A percentile compares a stretch with the other conserved stretches of the same genome.
Evolutionary conservation across 2,113 vertebrate genomes (phyloP).

Genomic region (Euleptes europaea): DNA sequence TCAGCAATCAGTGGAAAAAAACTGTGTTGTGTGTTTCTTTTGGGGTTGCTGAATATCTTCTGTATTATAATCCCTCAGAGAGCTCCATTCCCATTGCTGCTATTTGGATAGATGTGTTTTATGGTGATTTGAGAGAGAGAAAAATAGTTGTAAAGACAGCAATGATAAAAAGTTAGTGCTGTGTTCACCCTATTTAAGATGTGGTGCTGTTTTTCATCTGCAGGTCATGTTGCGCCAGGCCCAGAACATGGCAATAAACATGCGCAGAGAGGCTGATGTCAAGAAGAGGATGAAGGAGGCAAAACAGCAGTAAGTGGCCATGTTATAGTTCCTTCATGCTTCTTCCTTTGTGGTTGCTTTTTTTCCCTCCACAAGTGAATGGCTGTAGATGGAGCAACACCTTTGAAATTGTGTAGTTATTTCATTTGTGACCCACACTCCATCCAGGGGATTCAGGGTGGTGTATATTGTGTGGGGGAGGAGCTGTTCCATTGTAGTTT

Average conservation of each 20-base stretch:
- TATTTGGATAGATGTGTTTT: neutral
- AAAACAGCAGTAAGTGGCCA: slow-evolving; percentile 85
- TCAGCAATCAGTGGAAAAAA: neutral
- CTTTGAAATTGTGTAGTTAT: neutral
- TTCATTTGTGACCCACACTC: neutral
- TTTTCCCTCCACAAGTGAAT: neutral
- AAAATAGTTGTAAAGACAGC: neutral
- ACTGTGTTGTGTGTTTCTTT: no score
- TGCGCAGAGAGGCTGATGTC: slow-evolving; percentile 89
- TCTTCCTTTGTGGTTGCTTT: neutral
- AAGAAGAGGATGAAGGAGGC: slow-evolving; percentile 92
- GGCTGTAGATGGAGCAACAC: neutral
- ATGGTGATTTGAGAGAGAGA: neutral
- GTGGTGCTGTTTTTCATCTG: neutral
- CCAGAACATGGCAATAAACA: slow-evolving; percentile 87
- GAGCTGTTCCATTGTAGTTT: neutral
- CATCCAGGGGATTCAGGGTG: neutral
- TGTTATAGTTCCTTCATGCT: neutral
- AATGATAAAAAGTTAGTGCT: neutral
- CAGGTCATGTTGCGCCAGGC: slow-evolving; percentile 88
- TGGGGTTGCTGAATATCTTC: neutral
- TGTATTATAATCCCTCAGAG: rapidly evolving
- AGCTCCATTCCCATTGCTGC: neutral
- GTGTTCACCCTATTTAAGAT: neutral
- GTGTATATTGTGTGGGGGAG: neutral